These are phyloP conservation scores for Lepidocolaptes lacrymiger DNA, from an alignment of 2,797 vertebrate genomes.

Conservation along the genomic window DNA sequence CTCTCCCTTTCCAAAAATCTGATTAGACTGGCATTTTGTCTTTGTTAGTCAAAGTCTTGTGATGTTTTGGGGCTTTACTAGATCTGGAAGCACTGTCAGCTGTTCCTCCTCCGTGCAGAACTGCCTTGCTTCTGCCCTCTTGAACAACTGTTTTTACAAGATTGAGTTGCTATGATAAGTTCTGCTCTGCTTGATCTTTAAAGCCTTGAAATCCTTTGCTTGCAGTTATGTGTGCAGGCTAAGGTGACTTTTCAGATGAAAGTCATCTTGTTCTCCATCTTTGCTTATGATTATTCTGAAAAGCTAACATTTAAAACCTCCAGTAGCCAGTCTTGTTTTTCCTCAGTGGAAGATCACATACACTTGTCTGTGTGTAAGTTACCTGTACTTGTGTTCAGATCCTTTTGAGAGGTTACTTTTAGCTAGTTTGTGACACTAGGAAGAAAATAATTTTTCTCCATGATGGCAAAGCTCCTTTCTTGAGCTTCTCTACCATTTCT, in stretches of 20 bases:
- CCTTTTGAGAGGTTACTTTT: background rate
- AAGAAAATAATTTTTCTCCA: background rate
- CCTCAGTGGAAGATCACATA: background rate
- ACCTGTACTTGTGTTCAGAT: background rate
- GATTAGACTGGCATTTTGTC: background rate
- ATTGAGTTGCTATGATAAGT: background rate
- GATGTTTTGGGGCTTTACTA: background rate
- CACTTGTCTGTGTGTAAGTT: background rate
- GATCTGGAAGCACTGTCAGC: background rate
- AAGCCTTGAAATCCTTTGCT: background rate
- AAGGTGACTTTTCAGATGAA: background rate
- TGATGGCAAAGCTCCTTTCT: background rate
- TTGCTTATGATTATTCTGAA: background rate
- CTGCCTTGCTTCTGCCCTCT: background rate
- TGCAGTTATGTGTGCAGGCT: background rate
- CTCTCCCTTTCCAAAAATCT: background rate
- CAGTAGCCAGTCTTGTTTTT: background rate
- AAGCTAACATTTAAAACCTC: background rate
- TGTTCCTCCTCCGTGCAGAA: background rate
- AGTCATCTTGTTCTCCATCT: background rate
- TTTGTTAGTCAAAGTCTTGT: background rate
- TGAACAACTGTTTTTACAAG: background rate
- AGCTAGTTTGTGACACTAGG: background rate
- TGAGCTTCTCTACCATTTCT: background rate
- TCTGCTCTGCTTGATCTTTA: slow-evolving; percentile 15